A percentile compares a stretch with the other conserved stretches of the same genome.
These are phyloP conservation scores for Eulacestoma nigropectus DNA, from an alignment of 2,113 vertebrate species.

Conservation along the genomic window DNA sequence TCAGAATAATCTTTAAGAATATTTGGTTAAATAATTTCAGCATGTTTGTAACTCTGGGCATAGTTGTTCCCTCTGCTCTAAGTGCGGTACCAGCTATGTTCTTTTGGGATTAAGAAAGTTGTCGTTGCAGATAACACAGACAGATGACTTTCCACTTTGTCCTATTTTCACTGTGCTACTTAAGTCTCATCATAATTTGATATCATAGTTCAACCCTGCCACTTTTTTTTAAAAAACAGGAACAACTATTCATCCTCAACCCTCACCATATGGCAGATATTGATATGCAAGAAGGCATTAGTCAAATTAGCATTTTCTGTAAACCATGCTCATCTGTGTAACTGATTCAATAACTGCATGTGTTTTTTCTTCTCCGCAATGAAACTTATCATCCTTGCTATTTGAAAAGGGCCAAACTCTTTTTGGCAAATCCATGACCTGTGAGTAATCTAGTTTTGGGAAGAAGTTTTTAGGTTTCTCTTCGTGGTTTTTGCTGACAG, in stretches of 20 bases:
- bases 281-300: constrained; percentile 9
- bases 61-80: background rate
- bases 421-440: background rate
- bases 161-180: background rate
- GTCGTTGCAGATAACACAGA: background rate
- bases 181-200: background rate
- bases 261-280: constrained; percentile 11
- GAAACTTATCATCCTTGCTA: background rate
- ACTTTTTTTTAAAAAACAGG: constrained; percentile 23
- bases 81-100: background rate
- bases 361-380: background rate
- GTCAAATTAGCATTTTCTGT: constrained; percentile 26
- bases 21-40: background rate
- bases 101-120: constrained; percentile 10
- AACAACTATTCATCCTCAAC: constrained; percentile 13
- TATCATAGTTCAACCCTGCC: constrained; percentile 10
- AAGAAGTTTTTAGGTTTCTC: background rate
- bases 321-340: background rate
- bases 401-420: background rate
- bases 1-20: background rate
- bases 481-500: background rate
- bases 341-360: constrained; percentile 3
- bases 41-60: background rate
- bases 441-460: background rate
- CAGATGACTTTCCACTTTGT: background rate